Evolutionary conservation across 2,113 vertebrate genomes (phyloP), one percentile per base, ranked within the genome.

Genomic region (Craseonycteris thonglongyai): DNA sequence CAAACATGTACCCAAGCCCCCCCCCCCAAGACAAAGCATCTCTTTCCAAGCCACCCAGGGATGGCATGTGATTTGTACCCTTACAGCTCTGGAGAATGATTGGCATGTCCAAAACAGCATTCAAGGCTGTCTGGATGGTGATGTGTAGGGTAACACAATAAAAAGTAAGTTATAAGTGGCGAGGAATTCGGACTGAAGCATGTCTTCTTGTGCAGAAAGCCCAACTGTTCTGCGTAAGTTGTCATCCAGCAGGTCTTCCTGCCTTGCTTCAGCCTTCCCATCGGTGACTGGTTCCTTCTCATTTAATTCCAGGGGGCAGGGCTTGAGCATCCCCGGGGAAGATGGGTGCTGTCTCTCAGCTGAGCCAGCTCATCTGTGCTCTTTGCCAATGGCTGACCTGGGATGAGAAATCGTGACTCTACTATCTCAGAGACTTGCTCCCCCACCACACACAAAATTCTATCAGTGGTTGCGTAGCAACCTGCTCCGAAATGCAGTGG

Each of bases 121-220:
- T 95, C 90, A 88, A 82, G 88, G 33, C 58, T 91, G 87, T 42
- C 88, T 97, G 92, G 93, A 93, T 6, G 26, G 86, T 28, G 2
- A 91, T 93, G 91, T 96, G 88, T 69, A 94, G 93, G 90, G 89
- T 92, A 97, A 91, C 96, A 86, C 97, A 97, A 80, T 91, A 19
- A 93, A 89, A 95, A 92, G 74, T 56, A 91, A 90, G 85, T 83
- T 83, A 18, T 89, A 95, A 95, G 61, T 76, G 71, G 93, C 84
- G 93, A 97, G 76, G 84, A 96, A 88, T 33, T 65, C 69, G 47
- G 88, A 83, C 92, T 42, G 63, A 96, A 69, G 33, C 79, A 38
- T 75, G 59, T 93, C 93, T 95, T 83, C 38, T 94, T 72, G 85
- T 91, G 90, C 72, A 94, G 49, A 82, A 61, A n/a, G 1, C 26